Evolutionary conservation across 1,140 invertebrate genomes (phyloP).

Genomic region (Parasteatoda tepidariorum): DNA sequence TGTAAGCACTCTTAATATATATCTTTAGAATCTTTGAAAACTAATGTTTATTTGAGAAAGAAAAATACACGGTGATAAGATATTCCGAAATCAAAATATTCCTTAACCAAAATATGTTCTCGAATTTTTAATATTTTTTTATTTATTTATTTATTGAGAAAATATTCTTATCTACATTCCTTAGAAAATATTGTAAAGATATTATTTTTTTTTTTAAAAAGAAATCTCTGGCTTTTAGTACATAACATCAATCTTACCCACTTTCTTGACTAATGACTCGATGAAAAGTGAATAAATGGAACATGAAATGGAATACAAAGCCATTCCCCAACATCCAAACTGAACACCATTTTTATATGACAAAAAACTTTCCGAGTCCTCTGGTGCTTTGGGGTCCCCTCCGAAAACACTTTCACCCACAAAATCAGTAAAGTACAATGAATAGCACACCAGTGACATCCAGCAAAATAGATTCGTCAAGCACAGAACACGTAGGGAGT

Average conservation of each 20-base stretch:
- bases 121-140: too few species aligned
- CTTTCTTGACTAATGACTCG: constrained; percentile 85
- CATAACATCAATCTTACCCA: constrained; percentile 78
- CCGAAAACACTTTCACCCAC: constrained; percentile 94
- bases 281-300: constrained; percentile 91
- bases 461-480: constrained; percentile 96
- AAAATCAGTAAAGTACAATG: constrained; percentile 96
- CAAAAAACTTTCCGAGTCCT: constrained; percentile 74
- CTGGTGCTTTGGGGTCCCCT: constrained; percentile 85
- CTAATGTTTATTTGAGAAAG: too few species aligned
- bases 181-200: too few species aligned
- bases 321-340: constrained; percentile 97
- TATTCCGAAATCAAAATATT: too few species aligned
- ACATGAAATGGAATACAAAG: constrained; percentile 94
- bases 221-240: too few species aligned
- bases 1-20: too few species aligned
- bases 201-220: too few species aligned
- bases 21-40: too few species aligned
- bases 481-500: constrained; percentile 86
- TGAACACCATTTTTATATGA: constrained; percentile 90
- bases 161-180: too few species aligned
- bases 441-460: constrained; percentile 98
- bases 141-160: too few species aligned
- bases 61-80: too few species aligned
- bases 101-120: too few species aligned